Conservation (phyloP, 1,140 invertebrate genomes). For the Cotesia chilonis region DNA sequence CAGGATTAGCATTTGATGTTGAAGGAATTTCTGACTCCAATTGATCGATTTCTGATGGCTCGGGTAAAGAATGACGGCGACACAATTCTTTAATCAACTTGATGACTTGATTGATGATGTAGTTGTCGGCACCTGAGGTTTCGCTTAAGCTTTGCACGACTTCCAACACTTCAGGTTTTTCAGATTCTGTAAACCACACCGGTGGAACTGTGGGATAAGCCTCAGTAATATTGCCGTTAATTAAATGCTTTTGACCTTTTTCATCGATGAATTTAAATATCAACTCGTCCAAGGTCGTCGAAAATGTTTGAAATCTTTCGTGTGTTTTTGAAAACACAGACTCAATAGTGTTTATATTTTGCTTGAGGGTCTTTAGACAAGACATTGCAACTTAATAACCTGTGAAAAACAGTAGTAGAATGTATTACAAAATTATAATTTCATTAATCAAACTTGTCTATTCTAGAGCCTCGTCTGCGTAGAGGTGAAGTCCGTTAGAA, state of each 20-base stretch:
- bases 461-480: no score
- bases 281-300: constrained; percentile 97
- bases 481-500: no score
- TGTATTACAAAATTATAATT: no score
- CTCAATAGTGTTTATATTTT: constrained; percentile 97
- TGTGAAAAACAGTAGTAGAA: no score
- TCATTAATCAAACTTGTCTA: no score
- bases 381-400: constrained; percentile 74
- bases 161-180: constrained; percentile 92
- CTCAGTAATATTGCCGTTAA: constrained; percentile 98
- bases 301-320: constrained; percentile 96
- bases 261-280: constrained; percentile 94
- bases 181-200: constrained; percentile 98
- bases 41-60: constrained; percentile 84
- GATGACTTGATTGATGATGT: constrained; percentile 90
- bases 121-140: constrained; percentile 91
- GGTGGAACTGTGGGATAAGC: constrained; percentile 96
- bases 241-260: constrained; percentile 94
- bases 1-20: constrained; percentile 58
- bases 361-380: constrained; percentile 96
- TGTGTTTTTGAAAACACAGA: constrained; percentile 93
- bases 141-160: constrained; percentile 93
- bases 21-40: constrained; percentile 68
- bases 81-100: constrained; percentile 91
- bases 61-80: constrained; percentile 82